Evolutionary conservation across 2,113 vertebrate genomes (phyloP), one percentile per base, ranked within the genome.

Genomic region (Tylochromis polylepis): DNA sequence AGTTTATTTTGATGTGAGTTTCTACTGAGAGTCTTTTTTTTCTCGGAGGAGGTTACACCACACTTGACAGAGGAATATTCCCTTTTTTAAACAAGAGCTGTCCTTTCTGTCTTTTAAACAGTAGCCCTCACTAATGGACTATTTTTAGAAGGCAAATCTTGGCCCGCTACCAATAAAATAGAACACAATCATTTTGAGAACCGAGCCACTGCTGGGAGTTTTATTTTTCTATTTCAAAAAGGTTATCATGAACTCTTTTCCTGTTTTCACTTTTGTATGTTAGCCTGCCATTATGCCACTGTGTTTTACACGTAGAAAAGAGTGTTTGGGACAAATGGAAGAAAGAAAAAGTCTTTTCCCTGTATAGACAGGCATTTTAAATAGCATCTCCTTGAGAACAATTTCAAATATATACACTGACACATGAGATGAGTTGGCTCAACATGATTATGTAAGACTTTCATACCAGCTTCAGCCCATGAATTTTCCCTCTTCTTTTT

Each of bases 361-460:
- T 38, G 83, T 88, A 83, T 89, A 92, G 92, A 88, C 79, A 60
- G 53, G 79, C 49, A 51, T 89, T 94, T 90, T 92, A 85, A 93
- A 89, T 85, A 90, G 82, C 82, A 65, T 60, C 83, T 91, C 38
- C 86, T 88, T 27, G 22, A 92, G 90, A 92, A 90, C 89, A 86
- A 65, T 89, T 91, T 89, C 67, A 93, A 87, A 91, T 56, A 31
- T 87, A 92, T 80, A 92, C 86, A 79, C 91, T 92, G 93, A 93
- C 89, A 93, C 59, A 88, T 87, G 87, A 91, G 89, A 95, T 93
- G 93, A 95, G 92, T 89, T 82, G 89, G 92, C 84, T 91, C 88
- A 92, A 89, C 80, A 14, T 5, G 65, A 93, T 94, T 91, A 95
- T 93, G 92, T 95, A 94, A 95, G 89, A 90, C 87, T 72, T 93